Evolutionary conservation across 1,140 invertebrate species (phyloP).

Genomic region (Heliconius eleuchia): DNA sequence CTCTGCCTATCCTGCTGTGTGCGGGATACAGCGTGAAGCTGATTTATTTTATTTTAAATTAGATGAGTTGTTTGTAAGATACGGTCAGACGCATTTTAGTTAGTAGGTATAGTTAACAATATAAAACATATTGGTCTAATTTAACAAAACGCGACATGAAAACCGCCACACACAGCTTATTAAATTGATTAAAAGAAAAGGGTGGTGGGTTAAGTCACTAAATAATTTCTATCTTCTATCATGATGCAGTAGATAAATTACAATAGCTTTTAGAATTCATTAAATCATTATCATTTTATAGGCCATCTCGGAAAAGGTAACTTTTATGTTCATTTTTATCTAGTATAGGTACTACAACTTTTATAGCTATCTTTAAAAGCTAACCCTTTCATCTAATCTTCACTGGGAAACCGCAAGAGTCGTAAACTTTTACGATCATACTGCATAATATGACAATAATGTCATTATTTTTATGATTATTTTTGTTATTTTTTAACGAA

Average conservation of each 20-base stretch:
- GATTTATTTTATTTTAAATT: no score
- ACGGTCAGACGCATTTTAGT: no score
- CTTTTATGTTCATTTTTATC: constrained; percentile 45
- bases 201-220: no score
- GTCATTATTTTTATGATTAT: neutral
- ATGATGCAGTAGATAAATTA: neutral
- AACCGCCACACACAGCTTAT: no score
- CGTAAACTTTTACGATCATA: constrained; percentile 31
- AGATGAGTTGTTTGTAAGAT: no score
- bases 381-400: constrained; percentile 27
- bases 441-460: constrained; percentile 8
- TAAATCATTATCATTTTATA: constrained; percentile 38
- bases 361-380: constrained; percentile 19
- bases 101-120: no score
- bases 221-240: neutral
- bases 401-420: neutral
- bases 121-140: no score
- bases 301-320: constrained; percentile 38
- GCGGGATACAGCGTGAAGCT: no score
- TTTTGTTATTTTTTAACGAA: neutral
- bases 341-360: constrained; percentile 23
- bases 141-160: no score
- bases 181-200: no score
- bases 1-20: no score
- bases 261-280: neutral